phyloP scores from a whole-genome alignment of 2,888 invertebrate genomes.

The Stomorhina lunata region DNA sequence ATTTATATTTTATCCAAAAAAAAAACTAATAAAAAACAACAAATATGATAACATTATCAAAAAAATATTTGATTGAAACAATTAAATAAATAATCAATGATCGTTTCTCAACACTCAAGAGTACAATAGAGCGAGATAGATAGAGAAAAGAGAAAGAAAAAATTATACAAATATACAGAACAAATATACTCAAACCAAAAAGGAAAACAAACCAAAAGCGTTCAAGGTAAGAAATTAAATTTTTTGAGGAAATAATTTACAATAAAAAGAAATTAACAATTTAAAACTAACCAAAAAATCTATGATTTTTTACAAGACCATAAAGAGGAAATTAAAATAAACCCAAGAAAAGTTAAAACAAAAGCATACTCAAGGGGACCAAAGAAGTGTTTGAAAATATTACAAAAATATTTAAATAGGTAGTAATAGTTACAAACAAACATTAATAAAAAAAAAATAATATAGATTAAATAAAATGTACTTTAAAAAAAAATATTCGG shows the following conservation, averaged over 20 bases:
- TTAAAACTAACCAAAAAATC: slow-evolving; percentile 15
- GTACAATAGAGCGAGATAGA: neutral
- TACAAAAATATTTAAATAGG: slow-evolving; percentile 38
- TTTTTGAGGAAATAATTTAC: neutral
- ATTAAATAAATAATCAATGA: neutral
- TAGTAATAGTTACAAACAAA: slow-evolving; percentile 33
- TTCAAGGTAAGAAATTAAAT: slow-evolving; percentile 4
- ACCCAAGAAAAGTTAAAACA: neutral
- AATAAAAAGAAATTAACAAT: neutral
- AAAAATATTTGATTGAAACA: neutral
- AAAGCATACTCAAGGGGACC: slow-evolving; percentile 62
- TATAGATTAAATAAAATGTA: slow-evolving; percentile 21
- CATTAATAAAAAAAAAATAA: slow-evolving; percentile 39
- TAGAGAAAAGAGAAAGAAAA: neutral
- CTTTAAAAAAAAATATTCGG: neutral
- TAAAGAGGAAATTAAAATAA: slow-evolving; percentile 27
- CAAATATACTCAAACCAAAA: slow-evolving; percentile 7
- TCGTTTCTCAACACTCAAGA: slow-evolving; percentile 17
- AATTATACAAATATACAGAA: neutral
- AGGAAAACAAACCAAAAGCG: neutral
- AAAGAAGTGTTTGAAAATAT: slow-evolving; percentile 40
- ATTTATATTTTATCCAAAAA: slow-evolving; percentile 3
- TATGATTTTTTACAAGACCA: slow-evolving; percentile 37
- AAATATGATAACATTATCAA: neutral
- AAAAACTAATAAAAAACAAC: slow-evolving; percentile 22